Evolutionary conservation across 2,888 invertebrate genomes (phyloP), one percentile per base, ranked within the genome.

Genomic region (Tineola bisselliella): DNA sequence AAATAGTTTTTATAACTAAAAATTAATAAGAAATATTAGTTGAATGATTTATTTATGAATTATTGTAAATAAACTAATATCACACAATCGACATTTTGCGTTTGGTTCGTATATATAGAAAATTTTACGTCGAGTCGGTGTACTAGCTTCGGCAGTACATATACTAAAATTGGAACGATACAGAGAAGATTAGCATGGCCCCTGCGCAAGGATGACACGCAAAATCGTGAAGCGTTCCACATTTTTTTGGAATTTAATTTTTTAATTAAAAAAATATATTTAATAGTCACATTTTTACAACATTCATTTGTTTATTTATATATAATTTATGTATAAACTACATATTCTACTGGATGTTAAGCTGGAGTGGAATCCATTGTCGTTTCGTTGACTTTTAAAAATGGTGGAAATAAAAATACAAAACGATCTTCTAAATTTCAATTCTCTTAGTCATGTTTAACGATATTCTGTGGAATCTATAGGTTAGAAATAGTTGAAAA

Each of bases 181-280:
- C 62, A 62, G 62, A 62, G 62, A 62, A 62, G 62, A 62, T 62
- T 62, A 62, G 62, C 62, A 62, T 62, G 62, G 62, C 62, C 62
- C 62, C 62, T 61, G 62, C 62, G 62, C 62, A 62, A 62, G 62
- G 62, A 62, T 62, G 62, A 62, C 62, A 62, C 62, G 62, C 62
- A 62, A 62, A 62, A 62, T 62, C 62, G 61, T 62, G 59, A 61
- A 43, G 17, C 25, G 58, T 43, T 38, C 58, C 61, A 61, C 44
- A 59, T 59, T 59, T 59, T 59, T 59, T 44, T 58, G 30, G 6
- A 25, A 25, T 25, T 25, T 2, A 25, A 25, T 25, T 25, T 25
- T 25, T 25, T 25, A 4, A 4, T 25, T 4, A 25, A 25, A 4
- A 4, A 4, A 25, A 25, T 4, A 4, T 25, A 25, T 25, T 25